Percentiles rank a stretch among this genome's conserved stretches.
These are phyloP conservation scores for Oscheius sp. DNA, from an alignment of 2,888 invertebrate species.

Conservation along the genomic window DNA sequence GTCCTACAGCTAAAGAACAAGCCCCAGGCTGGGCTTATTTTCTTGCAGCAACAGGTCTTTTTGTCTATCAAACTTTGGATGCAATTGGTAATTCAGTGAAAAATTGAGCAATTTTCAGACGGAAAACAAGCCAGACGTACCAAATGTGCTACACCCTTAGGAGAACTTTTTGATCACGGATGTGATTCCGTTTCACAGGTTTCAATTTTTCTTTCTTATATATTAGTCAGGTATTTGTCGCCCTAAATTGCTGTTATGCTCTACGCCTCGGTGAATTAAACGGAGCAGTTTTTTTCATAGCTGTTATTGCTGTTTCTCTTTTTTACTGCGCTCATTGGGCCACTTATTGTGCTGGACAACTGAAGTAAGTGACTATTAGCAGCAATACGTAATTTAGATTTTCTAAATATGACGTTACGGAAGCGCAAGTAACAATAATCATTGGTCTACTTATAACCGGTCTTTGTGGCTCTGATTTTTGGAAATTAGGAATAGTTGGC, in stretches of 20 bases:
- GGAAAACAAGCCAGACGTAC: slow-evolving; percentile 98
- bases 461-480: slow-evolving; percentile 85
- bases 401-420: slow-evolving; percentile 84
- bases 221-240: slow-evolving; percentile 94
- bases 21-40: slow-evolving; percentile 92
- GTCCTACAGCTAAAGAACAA: slow-evolving; percentile 87
- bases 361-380: not conserved
- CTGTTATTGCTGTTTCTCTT: slow-evolving; percentile 90
- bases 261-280: slow-evolving; percentile 90
- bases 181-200: slow-evolving; percentile 95
- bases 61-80: slow-evolving; percentile 95
- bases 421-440: slow-evolving; percentile 94
- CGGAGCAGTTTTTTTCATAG: slow-evolving; percentile 92
- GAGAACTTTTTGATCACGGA: slow-evolving; percentile 98
- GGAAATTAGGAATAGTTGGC: slow-evolving; percentile 74
- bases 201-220: too few relatives aligned
- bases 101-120: slow-evolving; percentile 71
- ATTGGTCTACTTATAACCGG: slow-evolving; percentile 86
- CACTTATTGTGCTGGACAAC: slow-evolving; percentile 77
- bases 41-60: slow-evolving; percentile 89
- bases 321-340: slow-evolving; percentile 98
- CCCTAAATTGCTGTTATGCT: slow-evolving; percentile 90
- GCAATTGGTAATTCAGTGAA: slow-evolving; percentile 79
- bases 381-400: slow-evolving; percentile 71
- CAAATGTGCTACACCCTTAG: slow-evolving; percentile 87